Evolutionary conservation across 2,888 invertebrate species (phyloP).

Genomic region (Brassicogethes aeneus): DNA sequence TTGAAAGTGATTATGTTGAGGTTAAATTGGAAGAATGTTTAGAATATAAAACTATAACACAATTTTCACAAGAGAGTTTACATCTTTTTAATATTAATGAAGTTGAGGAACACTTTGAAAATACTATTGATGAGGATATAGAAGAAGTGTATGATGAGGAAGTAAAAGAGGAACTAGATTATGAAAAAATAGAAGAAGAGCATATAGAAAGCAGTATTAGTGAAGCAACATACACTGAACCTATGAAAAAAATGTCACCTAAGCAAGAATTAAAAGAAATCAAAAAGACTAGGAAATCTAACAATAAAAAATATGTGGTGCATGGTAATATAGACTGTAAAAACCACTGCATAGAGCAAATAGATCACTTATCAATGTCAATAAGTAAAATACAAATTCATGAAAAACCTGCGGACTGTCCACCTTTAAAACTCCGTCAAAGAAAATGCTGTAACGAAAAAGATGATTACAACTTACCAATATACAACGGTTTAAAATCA

Average conservation of each 20-base stretch:
- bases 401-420: slow-evolving; percentile 30
- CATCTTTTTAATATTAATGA: slow-evolving; percentile 24
- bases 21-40: slow-evolving; percentile 11
- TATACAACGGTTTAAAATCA: slow-evolving; percentile 45
- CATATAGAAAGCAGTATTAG: slow-evolving; percentile 2
- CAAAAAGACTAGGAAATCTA: slow-evolving; percentile 7
- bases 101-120: slow-evolving; percentile 24
- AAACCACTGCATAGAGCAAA: slow-evolving; percentile 36
- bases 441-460: slow-evolving; percentile 39
- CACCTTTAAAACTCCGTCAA: slow-evolving; percentile 33
- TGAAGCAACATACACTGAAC: slow-evolving; percentile 3
- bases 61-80: slow-evolving; percentile 3
- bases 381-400: slow-evolving; percentile 31
- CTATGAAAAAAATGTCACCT: slow-evolving; percentile 7
- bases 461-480: slow-evolving; percentile 40
- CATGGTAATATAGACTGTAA: slow-evolving; percentile 28
- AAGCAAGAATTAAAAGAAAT: neutral
- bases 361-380: slow-evolving; percentile 32
- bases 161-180: slow-evolving; percentile 5
- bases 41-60: slow-evolving; percentile 19
- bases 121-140: slow-evolving; percentile 16
- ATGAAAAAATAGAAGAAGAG: slow-evolving; percentile 7
- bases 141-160: slow-evolving; percentile 17
- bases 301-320: slow-evolving; percentile 1
- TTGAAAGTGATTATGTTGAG: slow-evolving; percentile 34